Conservation (phyloP, 2,113 vertebrate genomes). For the Turdus rufiventris region DNA sequence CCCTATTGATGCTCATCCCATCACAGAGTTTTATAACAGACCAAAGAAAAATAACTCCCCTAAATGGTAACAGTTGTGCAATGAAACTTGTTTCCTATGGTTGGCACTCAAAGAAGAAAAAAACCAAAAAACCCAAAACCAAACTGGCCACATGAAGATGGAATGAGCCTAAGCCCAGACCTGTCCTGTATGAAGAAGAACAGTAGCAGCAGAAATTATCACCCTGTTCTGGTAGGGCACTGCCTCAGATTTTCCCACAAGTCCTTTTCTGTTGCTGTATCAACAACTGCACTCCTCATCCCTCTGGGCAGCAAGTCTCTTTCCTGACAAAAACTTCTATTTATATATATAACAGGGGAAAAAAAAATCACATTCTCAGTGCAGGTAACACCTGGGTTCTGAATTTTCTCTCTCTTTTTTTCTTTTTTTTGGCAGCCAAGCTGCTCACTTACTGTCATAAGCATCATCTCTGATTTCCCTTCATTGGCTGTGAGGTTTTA, state of each 20-base stretch:
- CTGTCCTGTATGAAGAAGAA: not conserved
- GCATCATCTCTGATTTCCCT: not conserved
- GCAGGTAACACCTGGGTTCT: not conserved
- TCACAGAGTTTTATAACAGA: not conserved
- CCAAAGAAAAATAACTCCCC: not conserved
- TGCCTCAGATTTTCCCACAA: not conserved
- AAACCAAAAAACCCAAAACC: not conserved
- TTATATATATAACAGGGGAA: not conserved
- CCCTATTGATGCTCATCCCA: not conserved
- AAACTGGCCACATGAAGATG: not conserved
- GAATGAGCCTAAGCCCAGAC: not conserved
- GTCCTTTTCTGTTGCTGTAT: not conserved
- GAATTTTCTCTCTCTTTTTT: not conserved
- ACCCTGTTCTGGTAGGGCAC: rapidly evolving
- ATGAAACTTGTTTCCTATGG: not conserved
- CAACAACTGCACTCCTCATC: not conserved
- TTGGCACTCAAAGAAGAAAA: not conserved
- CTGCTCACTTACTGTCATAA: not conserved
- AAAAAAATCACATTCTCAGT: not conserved
- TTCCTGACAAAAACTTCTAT: not conserved
- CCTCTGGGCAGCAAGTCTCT: not conserved
- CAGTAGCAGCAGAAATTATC: not conserved
- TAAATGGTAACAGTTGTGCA: not conserved
- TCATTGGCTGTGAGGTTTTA: not conserved
- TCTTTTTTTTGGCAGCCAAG: not conserved